Evolutionary conservation across 2,888 invertebrate genomes (phyloP), one percentile per base, ranked within the genome.

Genomic region (Cacoxenus indagator): DNA sequence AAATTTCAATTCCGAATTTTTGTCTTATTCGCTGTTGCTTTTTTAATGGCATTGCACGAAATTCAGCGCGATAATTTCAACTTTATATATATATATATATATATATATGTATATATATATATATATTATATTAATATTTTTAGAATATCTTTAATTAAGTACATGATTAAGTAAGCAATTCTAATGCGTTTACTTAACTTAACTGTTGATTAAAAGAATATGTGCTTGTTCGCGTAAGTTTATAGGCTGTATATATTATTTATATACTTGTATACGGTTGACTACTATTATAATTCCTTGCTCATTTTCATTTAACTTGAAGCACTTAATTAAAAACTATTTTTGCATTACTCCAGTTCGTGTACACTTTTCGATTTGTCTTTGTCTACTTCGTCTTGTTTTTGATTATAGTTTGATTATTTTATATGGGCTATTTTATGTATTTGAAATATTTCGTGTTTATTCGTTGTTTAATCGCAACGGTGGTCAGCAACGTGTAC

Each of bases 291-390:
- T 55, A 4, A 24, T 1, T 3, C 1, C 1, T 43, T 43, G 11
- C 9, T 43, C 9, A 2, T 43, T 43, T 43, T 43, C n/a, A n/a
- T n/a, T 43, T 43, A 45, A 27, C 24, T 43, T 37, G 37, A 67
- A 67, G 67, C 67, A 67, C 67, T 67, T 61, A 46, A 59, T 57
- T 67, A 61, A 61, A 55, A 67, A 67, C 67, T 67, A 48, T 5
- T 22, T 48, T n/a, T 65, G 54, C 54, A 51, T n/a, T 27, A n/a
- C n/a, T n/a, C n/a, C n/a, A n/a, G n/a, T n/a, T n/a, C n/a, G n/a
- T n/a, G n/a, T n/a, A n/a, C n/a, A n/a, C n/a, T n/a, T n/a, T n/a
- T n/a, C n/a, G n/a, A n/a, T n/a, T n/a, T n/a, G n/a, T n/a, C n/a
- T n/a, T n/a, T n/a, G n/a, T n/a, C n/a, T n/a, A n/a, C n/a, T n/a